Evolutionary conservation across 2,113 vertebrate species (phyloP), one percentile per base, ranked within the genome.

Genomic region (Rhagologus leucostigma): DNA sequence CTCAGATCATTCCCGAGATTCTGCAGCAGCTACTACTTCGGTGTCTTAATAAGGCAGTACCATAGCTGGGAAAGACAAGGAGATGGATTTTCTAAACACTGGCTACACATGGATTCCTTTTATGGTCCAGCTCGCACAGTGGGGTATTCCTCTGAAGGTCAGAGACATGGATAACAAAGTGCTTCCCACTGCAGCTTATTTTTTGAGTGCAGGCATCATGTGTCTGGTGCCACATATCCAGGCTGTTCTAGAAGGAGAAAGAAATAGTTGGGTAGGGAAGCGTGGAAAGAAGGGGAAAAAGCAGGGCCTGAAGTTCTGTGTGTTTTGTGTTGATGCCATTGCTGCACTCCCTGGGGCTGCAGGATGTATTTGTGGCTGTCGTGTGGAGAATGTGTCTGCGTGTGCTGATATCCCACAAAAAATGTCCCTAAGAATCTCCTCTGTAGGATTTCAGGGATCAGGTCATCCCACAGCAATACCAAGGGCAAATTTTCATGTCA

Each of bases 81-180:
- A 81, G 64, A 41, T 91, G 88, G 68, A 78, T 96, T 96, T 79
- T 97, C 84, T 95, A 95, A 97, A 95, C 76, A 90, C 57, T 91
- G 12, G 82, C 60, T 77, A 77, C 89, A 78, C 94, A 91, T 21
- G 46, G 86, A 83, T 89, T 90, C 90, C 96, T 97, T 97, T 93
- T 97, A 92, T 90, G 96, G 89, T 84, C 41, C 95, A 92, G 70
- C 69, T 78, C 93, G 78, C 67, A n/a, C 89, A 70, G 87, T 74
- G 79, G 96, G 95, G 88, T 97, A 82, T 98, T 98, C 95, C 95
- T 92, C 77, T 95, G 94, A 96, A 96, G 95, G 96, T 95, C 93
- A 96, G 84, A 1, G 3, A 49, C 71, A 65, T 0, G 47, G 93
- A 60, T 82, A 80, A 90, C 32, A 67, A 73, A 95, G 70, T 74